phyloP scores from a whole-genome alignment of 1,140 invertebrate species.

The Fopius arisanus region DNA sequence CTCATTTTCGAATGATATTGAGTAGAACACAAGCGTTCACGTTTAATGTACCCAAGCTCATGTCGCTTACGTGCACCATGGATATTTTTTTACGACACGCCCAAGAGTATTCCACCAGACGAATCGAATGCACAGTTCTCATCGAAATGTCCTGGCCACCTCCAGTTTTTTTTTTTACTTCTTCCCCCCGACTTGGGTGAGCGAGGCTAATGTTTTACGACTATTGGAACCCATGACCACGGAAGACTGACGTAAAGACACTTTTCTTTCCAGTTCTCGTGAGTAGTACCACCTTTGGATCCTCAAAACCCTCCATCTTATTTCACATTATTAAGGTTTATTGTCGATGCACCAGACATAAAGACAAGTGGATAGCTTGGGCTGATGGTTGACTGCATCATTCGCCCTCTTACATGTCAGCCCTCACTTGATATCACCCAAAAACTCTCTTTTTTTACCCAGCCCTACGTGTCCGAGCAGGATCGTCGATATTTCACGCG shows the following conservation, averaged over 20 bases:
- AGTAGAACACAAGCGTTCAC: slow-evolving; percentile 1
- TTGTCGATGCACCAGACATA: neutral
- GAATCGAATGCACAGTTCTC: neutral
- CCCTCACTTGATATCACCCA: neutral
- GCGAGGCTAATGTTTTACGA: slow-evolving; percentile 8
- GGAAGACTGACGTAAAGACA: slow-evolving; percentile 6
- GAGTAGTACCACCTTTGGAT: neutral
- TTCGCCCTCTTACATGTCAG: neutral
- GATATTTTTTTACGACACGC: slow-evolving; percentile 11
- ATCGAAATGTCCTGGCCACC: neutral
- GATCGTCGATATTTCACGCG: slow-evolving; percentile 36
- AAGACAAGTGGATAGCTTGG: neutral
- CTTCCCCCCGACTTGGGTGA: neutral
- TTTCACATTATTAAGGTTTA: neutral
- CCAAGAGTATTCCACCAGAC: neutral
- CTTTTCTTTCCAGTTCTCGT: neutral
- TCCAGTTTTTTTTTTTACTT: neutral
- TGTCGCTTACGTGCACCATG: neutral
- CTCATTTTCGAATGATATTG: neutral
- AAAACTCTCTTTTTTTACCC: neutral
- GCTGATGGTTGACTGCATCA: slow-evolving; percentile 16
- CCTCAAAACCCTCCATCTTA: neutral
- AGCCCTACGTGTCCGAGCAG: neutral
- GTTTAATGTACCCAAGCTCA: neutral
- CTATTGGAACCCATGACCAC: slow-evolving; percentile 1